Base-by-base conservation (phyloP, 2,113 vertebrate species). In the Apteryx owenii region DNA sequence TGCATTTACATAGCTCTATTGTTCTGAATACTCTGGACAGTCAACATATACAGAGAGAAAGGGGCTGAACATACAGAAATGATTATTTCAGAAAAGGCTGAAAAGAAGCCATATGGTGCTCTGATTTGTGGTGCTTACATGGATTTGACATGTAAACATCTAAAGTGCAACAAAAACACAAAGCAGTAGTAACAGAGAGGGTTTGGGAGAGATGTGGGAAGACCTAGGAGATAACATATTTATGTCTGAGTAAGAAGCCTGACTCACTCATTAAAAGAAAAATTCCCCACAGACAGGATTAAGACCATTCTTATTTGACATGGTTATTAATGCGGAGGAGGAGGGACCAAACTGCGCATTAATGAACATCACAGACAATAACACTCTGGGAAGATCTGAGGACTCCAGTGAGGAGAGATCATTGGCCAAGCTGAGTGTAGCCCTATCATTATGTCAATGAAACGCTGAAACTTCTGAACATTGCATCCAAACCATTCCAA, bases 311-410 rank as follows among this genome's bases (percentile, higher is more conserved):
- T 93, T 91, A 93, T 80, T 94, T 90, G 75, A 85, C 58, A 66
- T 48, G 33, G 58, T 93, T 96, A 93, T 96, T 97, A 95, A 94
- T 85, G 81, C 92, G 73, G 46, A 93, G 70, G 89, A 95, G 93
- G 93, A 94, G 44, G 68, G 15, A 93, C 21, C 4, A 95, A 95
- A 94, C 50, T 80, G 29, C 70, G 82, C 38, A 18, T 82, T 94
- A 95, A 94, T 91, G 89, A 96, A 95, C 62, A 89, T 77, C 66
- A 73, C 42, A 85, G 91, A 76, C 66, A 79, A 22, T 90, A 90
- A 75, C 65, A 51, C 22, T 80, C 48, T 53, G 66, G n/a, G 58
- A 96, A 91, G 78, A 68, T 88, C 33, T 58, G 71, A 72, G 38
- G 22, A 62, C 33, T 91, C 44, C 75, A 61, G 42, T 64, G 60